Evolutionary conservation across 2,113 vertebrate species (phyloP).

Genomic region (Columba livia): DNA sequence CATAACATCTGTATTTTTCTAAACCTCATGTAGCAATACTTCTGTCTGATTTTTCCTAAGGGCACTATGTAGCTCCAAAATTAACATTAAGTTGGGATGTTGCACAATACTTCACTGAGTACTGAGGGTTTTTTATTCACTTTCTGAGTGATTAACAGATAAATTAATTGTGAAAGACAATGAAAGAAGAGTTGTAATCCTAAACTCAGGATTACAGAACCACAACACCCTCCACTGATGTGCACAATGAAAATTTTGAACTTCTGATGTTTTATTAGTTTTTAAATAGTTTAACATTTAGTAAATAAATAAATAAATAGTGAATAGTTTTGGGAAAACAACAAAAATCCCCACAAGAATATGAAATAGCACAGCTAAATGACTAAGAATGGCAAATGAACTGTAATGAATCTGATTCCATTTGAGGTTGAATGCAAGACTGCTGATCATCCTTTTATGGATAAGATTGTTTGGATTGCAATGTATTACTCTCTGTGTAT

Average conservation of each 20-base stretch:
- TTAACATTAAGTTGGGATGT: neutral
- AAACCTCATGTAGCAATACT: neutral
- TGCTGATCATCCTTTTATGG: neutral
- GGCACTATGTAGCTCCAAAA: neutral
- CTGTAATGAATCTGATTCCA: neutral
- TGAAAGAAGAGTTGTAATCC: neutral
- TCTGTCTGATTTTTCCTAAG: neutral
- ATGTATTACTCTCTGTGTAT: neutral
- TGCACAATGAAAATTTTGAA: neutral
- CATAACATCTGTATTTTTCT: neutral
- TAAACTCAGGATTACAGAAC: neutral
- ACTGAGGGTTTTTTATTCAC: neutral
- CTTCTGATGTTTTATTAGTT: neutral
- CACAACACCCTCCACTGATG: neutral
- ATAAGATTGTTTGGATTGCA: neutral
- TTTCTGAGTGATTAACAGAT: neutral
- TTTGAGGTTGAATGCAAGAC: neutral
- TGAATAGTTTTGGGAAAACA: neutral
- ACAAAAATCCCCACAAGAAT: rapidly evolving
- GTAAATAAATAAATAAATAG: too few relatives aligned
- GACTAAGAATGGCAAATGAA: neutral
- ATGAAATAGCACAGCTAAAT: neutral
- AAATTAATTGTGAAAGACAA: neutral
- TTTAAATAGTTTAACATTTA: neutral
- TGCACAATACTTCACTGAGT: neutral